Conservation (phyloP, 1,140 invertebrate species). For the Drosophila watanabei region DNA sequence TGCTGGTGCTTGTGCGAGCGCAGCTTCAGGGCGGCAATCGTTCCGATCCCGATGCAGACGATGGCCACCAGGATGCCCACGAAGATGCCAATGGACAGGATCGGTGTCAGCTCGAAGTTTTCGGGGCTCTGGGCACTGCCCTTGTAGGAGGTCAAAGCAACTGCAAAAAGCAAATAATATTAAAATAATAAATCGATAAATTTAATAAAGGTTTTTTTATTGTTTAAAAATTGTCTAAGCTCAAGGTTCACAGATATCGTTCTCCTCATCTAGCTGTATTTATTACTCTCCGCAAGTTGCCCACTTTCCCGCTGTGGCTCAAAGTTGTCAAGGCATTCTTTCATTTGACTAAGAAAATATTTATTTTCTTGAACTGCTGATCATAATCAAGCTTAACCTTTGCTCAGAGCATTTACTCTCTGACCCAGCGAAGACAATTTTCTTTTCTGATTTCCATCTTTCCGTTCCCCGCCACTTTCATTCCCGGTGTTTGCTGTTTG, state of each 20-base stretch:
- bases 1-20: constrained; percentile 87
- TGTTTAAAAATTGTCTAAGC: not conserved
- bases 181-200: not conserved
- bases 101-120: constrained; percentile 90
- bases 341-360: not conserved
- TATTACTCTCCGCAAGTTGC: not conserved
- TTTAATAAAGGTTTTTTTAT: not conserved
- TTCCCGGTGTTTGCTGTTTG: constrained; percentile 41
- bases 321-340: not conserved
- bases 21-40: constrained; percentile 90
- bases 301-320: not conserved
- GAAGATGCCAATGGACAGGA: constrained; percentile 89
- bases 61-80: constrained; percentile 90
- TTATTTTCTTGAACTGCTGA: constrained; percentile 15
- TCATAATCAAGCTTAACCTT: constrained; percentile 32
- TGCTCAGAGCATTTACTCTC: constrained; percentile 26
- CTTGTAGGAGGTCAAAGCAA: constrained; percentile 86
- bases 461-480: constrained; percentile 6
- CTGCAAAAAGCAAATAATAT: constrained; percentile 40
- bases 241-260: not conserved
- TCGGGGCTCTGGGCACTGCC: constrained; percentile 86
- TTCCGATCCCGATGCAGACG: constrained; percentile 89
- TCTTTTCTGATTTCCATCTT: constrained; percentile 45
- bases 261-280: too few relatives aligned
- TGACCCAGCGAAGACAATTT: constrained; percentile 34